Evolutionary conservation across 2,888 invertebrate genomes (phyloP).

Genomic region (Caradrina kadenii): DNA sequence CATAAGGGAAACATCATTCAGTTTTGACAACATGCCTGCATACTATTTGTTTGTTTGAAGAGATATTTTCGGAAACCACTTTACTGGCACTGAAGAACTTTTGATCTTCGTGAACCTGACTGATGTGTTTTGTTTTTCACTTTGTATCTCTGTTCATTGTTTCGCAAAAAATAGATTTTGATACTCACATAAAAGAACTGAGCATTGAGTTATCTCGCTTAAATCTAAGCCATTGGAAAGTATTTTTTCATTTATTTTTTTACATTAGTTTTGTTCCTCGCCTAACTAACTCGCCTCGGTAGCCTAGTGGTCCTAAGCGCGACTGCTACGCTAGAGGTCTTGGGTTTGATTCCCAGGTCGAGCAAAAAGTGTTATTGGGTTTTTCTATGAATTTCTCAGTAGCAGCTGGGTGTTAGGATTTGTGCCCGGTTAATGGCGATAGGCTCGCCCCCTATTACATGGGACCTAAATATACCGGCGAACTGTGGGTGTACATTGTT

Average conservation of each 20-base stretch:
- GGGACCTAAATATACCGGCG: no score
- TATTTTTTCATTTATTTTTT: neutral
- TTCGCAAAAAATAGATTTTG: conserved; percentile 14
- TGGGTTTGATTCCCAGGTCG: no score
- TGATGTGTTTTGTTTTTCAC: conserved; percentile 51
- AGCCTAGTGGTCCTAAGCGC: no score
- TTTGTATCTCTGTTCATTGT: conserved; percentile 37
- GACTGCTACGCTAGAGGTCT: no score
- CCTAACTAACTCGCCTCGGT: no score
- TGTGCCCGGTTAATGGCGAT: no score
- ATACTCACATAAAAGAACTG: conserved; percentile 11
- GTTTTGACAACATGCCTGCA: conserved; percentile 21
- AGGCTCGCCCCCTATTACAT: no score
- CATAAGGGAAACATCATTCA: conserved; percentile 16
- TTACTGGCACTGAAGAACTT: conserved; percentile 18
- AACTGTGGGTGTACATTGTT: no score
- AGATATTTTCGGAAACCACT: conserved; percentile 39
- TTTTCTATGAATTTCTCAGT: no score
- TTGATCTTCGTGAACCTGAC: conserved; percentile 48
- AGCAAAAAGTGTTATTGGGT: no score
- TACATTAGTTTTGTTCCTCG: conserved; percentile 10
- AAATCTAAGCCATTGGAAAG: conserved; percentile 5
- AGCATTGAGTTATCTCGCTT: neutral
- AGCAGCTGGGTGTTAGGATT: no score
- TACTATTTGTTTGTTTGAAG: conserved; percentile 36